phyloP scores from a whole-genome alignment of 2,888 invertebrate genomes.

The Lithosia quadra region DNA sequence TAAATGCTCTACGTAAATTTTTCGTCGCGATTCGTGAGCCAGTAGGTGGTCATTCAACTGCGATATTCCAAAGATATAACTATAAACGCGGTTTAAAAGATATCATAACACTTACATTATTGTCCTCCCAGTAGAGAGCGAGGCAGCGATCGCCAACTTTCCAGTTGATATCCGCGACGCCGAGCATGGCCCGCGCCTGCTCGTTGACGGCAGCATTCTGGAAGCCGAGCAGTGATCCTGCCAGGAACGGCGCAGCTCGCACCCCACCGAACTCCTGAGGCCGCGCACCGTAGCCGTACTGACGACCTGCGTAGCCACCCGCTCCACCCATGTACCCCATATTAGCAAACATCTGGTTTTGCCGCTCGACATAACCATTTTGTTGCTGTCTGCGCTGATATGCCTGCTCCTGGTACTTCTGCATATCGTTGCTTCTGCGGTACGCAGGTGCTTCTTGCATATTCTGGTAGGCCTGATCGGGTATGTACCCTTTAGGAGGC shows the following conservation, averaged over 20 bases:
- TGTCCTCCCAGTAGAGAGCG: conserved; percentile 98
- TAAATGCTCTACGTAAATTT: background rate
- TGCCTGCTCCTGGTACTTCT: conserved; percentile 71
- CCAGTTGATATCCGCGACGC: conserved; percentile 88
- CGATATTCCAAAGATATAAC: too few relatives aligned
- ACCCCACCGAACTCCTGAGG: conserved; percentile 66
- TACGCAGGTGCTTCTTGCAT: conserved; percentile 69
- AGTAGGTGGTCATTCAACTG: background rate
- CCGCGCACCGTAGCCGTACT: conserved; percentile 67
- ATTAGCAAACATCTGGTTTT: conserved; percentile 47
- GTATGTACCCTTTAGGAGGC: conserved; percentile 55
- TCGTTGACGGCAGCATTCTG: conserved; percentile 85
- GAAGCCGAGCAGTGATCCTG: conserved; percentile 81
- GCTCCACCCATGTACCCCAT: conserved; percentile 43
- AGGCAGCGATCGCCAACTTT: conserved; percentile 93
- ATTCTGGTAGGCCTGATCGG: conserved; percentile 66
- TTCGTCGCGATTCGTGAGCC: background rate
- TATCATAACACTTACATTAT: conserved; percentile 88
- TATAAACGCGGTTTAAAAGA: too few relatives aligned
- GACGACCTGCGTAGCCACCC: conserved; percentile 35
- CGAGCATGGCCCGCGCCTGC: conserved; percentile 84
- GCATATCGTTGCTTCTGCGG: conserved; percentile 61
- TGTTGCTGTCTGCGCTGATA: conserved; percentile 65
- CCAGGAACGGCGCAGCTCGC: conserved; percentile 74
- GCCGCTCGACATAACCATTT: conserved; percentile 76